These are phyloP conservation scores for Anas platyrhynchos DNA, from an alignment of 2,113 vertebrate species.

Conservation along the genomic window DNA sequence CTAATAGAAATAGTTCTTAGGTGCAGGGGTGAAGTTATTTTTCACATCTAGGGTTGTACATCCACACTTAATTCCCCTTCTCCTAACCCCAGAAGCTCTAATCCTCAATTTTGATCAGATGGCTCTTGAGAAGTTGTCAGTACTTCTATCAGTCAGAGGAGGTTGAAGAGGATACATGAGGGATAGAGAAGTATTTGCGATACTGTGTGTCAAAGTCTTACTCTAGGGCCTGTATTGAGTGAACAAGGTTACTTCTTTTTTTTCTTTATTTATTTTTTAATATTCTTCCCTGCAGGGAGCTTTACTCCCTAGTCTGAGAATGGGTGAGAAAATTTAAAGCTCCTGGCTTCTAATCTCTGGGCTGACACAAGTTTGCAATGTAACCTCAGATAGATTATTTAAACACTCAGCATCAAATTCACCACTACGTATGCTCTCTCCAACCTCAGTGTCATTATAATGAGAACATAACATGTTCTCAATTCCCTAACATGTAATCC, in stretches of 20 bases:
- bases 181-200: neutral
- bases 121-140: conserved; percentile 1
- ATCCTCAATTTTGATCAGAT: neutral
- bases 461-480: neutral
- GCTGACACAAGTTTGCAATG: neutral
- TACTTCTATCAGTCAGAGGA: neutral
- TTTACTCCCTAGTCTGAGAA: neutral
- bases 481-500: neutral
- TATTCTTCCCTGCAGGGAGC: neutral
- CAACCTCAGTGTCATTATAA: neutral
- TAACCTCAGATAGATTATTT: neutral
- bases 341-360: conserved; percentile 8
- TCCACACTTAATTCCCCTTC: neutral
- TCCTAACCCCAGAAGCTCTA: neutral
- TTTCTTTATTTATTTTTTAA: neutral
- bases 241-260: neutral
- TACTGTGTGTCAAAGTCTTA: neutral
- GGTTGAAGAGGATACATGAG: neutral
- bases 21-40: neutral
- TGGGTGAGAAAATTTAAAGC: neutral
- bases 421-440: neutral
- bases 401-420: neutral
- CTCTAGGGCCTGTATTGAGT: neutral
- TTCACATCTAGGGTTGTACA: neutral
- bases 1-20: neutral